Conservation (phyloP, 2,888 invertebrate genomes). For the Nomada ruficornis region DNA sequence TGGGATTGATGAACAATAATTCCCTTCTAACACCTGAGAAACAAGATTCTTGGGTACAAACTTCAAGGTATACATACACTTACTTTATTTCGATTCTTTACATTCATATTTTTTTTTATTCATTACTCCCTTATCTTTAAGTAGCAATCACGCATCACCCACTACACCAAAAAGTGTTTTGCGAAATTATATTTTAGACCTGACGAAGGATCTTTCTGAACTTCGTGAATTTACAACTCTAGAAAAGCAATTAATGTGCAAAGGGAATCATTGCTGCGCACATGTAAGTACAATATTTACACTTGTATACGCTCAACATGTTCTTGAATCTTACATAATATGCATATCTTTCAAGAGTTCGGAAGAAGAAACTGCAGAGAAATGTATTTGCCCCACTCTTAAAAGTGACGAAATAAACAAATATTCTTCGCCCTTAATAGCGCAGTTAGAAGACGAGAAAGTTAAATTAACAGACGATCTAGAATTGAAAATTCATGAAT, state of each 20-base stretch:
- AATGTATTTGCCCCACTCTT: background rate
- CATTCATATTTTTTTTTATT: background rate
- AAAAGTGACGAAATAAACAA: conserved; percentile 20
- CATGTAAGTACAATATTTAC: conserved; percentile 25
- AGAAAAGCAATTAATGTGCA: conserved; percentile 85
- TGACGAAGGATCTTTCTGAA: conserved; percentile 86
- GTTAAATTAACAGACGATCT: conserved; percentile 69
- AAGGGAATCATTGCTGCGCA: conserved; percentile 9
- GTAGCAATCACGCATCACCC: conserved; percentile 65
- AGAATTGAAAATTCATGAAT: conserved; percentile 73
- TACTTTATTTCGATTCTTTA: background rate
- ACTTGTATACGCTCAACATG: background rate
- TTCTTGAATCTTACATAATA: background rate
- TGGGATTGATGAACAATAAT: conserved; percentile 64
- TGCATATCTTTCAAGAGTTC: background rate
- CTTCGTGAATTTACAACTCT: conserved; percentile 87
- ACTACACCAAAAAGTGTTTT: conserved; percentile 78
- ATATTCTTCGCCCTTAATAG: conserved; percentile 23
- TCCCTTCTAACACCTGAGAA: conserved; percentile 70
- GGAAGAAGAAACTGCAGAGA: background rate
- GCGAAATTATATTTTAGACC: conserved; percentile 83
- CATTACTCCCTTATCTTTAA: conserved; percentile 13
- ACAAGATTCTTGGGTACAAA: conserved; percentile 42
- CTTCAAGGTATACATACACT: conserved; percentile 44
- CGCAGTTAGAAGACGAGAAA: conserved; percentile 70